A percentile compares a stretch with the other conserved stretches of the same genome.
Conservation (phyloP, 1,140 invertebrate species). For the Orchestia grillus region DNA sequence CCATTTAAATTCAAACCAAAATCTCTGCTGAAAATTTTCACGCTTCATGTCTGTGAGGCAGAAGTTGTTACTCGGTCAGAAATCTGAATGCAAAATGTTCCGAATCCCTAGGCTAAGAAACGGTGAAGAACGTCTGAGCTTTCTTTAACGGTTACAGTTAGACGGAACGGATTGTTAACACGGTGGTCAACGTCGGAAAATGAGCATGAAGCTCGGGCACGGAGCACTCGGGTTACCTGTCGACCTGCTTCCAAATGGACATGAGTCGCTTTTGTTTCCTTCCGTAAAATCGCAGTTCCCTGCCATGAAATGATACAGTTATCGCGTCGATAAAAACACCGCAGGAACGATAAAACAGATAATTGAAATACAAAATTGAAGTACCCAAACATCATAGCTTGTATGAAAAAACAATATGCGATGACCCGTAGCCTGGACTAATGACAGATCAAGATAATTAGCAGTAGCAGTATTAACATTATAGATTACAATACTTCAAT, state of each 20-base stretch:
- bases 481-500: too few species aligned
- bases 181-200: neutral
- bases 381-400: too few species aligned
- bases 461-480: too few species aligned
- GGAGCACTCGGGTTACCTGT: conserved; percentile 16
- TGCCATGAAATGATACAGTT: neutral
- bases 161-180: neutral
- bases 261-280: neutral
- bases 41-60: too few species aligned
- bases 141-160: neutral
- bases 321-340: neutral
- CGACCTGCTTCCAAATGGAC: conserved; percentile 44
- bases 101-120: neutral
- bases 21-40: neutral
- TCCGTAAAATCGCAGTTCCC: conserved; percentile 33
- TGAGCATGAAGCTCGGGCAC: neutral
- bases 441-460: too few species aligned
- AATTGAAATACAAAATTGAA: too few species aligned
- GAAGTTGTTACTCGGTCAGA: too few species aligned
- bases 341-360: too few species aligned
- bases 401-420: too few species aligned
- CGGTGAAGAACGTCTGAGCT: neutral
- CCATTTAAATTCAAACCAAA: neutral
- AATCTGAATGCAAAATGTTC: neutral
- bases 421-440: too few species aligned